phyloP scores from a whole-genome alignment of 2,888 invertebrate species.

The Spodoptera littoralis region DNA sequence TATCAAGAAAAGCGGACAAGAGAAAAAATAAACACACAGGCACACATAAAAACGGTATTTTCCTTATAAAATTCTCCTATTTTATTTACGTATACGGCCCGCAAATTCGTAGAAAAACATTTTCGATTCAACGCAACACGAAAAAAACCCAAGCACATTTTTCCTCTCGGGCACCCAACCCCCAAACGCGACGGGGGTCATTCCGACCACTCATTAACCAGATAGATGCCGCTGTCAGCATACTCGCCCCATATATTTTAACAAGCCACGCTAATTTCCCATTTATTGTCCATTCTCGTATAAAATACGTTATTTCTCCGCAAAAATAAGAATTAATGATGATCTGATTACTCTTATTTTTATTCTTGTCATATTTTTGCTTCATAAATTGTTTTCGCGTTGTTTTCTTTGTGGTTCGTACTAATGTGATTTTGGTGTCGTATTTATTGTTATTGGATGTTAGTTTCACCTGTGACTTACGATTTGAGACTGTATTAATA shows the following conservation, averaged over 20 bases:
- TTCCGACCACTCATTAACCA: slow-evolving; percentile 66
- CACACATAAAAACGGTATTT: slow-evolving; percentile 7
- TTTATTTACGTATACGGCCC: background rate
- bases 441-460: slow-evolving; percentile 13
- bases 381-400: slow-evolving; percentile 46
- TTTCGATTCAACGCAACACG: slow-evolving; percentile 9
- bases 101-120: slow-evolving; percentile 25
- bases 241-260: slow-evolving; percentile 73
- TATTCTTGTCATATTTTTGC: slow-evolving; percentile 52
- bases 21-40: slow-evolving; percentile 3
- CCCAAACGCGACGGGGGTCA: slow-evolving; percentile 56
- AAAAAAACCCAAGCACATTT: slow-evolving; percentile 37
- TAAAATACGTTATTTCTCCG: slow-evolving; percentile 48
- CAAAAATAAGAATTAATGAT: slow-evolving; percentile 56
- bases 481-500: slow-evolving; percentile 5
- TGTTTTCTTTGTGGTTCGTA: slow-evolving; percentile 30
- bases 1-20: no score
- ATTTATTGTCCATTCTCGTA: slow-evolving; percentile 57
- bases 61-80: slow-evolving; percentile 1
- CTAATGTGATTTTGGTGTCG: slow-evolving; percentile 45
- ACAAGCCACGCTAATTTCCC: slow-evolving; percentile 66
- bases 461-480: slow-evolving; percentile 41
- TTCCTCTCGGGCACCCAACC: slow-evolving; percentile 53
- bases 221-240: slow-evolving; percentile 70
- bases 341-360: slow-evolving; percentile 48